Evolutionary conservation across 2,797 vertebrate genomes (phyloP), one percentile per base, ranked within the genome.

Genomic region (Phoxinus dragarum): DNA sequence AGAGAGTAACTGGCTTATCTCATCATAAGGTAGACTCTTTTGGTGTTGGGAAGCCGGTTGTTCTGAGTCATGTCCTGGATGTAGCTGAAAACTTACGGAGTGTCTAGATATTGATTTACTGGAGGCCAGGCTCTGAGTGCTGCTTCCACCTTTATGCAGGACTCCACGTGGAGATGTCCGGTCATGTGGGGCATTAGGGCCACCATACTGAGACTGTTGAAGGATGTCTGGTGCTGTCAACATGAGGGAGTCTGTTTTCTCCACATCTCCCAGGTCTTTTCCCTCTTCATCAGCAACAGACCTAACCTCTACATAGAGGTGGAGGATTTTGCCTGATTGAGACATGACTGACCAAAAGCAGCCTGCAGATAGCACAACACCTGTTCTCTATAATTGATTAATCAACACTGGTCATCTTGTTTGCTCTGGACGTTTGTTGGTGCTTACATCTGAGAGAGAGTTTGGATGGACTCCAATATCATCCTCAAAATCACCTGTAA

Each of bases 281-380:
- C 38, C 95, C 82, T 93, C 93, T 16, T 94, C 93, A 44, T 94
- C 93, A n/a, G 90, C 19, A 3, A 94, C 90, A 66, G 95, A 92
- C 54, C 95, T 91, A 86, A 96, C 94, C 82, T 96, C 95, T n/a
- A 96, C 94, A 1, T 96, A 96, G 89, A 98, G 95, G 89, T 95
- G 96, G 84, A 98, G 92, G 1, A 97, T 94, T 86, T 96, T 97
- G 36, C 95, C 95, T 0, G 94, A 91, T 90, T 98, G 96, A 89
- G 98, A 95, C 98, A 99, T 99, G 84, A 31, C 86, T 69, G 5
- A 81, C 40, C 7, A 23, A 74, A 69, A 47, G 40, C 31, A 77
- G 49, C 42, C 77, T 81, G 6, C 0, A 81, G 68, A 73, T 59
- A 31, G 31, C 44, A 68, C 56, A 75, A 38, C 16, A 34, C 69